Evolutionary conservation across 1,140 invertebrate genomes (phyloP).

Genomic region (Chelonus insularis): DNA sequence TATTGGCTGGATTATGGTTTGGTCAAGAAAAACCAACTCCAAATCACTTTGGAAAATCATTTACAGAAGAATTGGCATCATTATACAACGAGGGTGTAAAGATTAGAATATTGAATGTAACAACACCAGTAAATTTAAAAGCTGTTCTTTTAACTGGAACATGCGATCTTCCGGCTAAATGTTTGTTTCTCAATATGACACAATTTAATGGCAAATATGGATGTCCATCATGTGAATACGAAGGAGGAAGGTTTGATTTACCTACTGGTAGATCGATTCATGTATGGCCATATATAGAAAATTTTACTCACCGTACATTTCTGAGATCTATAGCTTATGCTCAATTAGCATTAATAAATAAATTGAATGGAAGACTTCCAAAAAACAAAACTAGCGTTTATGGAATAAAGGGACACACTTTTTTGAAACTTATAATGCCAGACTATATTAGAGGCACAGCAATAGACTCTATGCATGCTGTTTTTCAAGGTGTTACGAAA

Average conservation of each 20-base stretch:
- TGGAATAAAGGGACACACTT: neutral
- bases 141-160: neutral
- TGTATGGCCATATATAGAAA: neutral
- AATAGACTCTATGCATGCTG: neutral
- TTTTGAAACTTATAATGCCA: neutral
- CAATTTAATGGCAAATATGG: neutral
- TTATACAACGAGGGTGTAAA: neutral
- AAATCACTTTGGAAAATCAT: too few species aligned
- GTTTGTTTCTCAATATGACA: neutral
- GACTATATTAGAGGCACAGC: neutral
- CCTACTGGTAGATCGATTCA: neutral
- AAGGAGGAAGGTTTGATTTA: neutral
- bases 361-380: too few species aligned
- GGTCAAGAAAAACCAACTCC: too few species aligned
- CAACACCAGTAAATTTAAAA: neutral
- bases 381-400: neutral
- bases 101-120: too few species aligned
- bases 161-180: slow-evolving; percentile 5
- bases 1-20: too few species aligned
- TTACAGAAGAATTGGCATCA: too few species aligned
- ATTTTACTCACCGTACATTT: too few species aligned
- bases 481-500: neutral
- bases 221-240: neutral
- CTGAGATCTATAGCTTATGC: too few species aligned
- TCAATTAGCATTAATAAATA: too few species aligned